Percentiles rank a stretch among this genome's conserved stretches.
These are phyloP conservation scores for Nymphalis io DNA, from an alignment of 1,140 invertebrate species.

Conservation along the genomic window DNA sequence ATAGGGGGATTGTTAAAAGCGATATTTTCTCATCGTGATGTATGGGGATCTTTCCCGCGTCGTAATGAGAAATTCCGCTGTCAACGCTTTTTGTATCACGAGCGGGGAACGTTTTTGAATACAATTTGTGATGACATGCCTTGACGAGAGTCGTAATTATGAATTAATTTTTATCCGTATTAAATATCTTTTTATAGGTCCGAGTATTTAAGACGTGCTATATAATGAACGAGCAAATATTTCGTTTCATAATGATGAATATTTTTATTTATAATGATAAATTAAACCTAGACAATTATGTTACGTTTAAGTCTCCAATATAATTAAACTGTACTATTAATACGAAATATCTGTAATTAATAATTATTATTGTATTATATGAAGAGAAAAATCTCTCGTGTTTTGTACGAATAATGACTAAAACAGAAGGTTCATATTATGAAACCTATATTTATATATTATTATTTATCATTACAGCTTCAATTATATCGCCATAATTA, in stretches of 20 bases:
- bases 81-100: conserved; percentile 70
- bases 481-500: too few species aligned
- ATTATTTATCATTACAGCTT: too few species aligned
- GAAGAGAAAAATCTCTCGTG: too few species aligned
- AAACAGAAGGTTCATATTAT: too few species aligned
- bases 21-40: conserved; percentile 73
- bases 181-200: conserved; percentile 1
- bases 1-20: conserved; percentile 66
- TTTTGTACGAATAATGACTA: too few species aligned
- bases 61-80: conserved; percentile 78
- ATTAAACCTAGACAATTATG: too few species aligned
- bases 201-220: neutral
- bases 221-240: neutral
- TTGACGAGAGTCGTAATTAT: conserved; percentile 23
- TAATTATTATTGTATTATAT: too few species aligned
- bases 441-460: too few species aligned
- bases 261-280: neutral
- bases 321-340: too few species aligned
- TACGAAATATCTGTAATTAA: too few species aligned
- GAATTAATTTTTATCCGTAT: conserved; percentile 13
- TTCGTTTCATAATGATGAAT: too few species aligned
- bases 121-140: conserved; percentile 53
- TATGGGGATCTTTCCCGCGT: conserved; percentile 66
- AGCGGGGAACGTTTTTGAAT: conserved; percentile 55
- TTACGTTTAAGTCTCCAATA: too few species aligned